These are phyloP conservation scores for Aporrectodea caliginosa DNA, from an alignment of 1,140 invertebrate species.

Conservation along the genomic window DNA sequence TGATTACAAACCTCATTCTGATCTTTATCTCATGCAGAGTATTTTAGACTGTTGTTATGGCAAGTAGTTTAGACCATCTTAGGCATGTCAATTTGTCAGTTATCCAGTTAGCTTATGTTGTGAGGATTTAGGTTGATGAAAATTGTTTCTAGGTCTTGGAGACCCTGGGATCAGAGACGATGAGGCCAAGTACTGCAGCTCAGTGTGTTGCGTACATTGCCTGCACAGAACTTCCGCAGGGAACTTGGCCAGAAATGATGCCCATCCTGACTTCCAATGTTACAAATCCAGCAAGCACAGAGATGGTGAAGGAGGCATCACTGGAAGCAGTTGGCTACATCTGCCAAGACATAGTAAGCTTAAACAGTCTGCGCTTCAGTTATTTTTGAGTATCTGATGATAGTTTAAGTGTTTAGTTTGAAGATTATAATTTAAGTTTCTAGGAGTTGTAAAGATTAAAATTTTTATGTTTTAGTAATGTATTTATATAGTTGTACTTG, in stretches of 20 bases:
- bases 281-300: slow-evolving; percentile 73
- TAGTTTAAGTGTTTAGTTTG: too few species aligned
- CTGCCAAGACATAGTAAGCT: slow-evolving; percentile 71
- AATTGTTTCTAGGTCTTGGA: slow-evolving; percentile 90
- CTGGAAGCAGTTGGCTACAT: slow-evolving; percentile 93
- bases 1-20: too few species aligned
- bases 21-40: too few species aligned
- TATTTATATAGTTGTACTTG: too few species aligned
- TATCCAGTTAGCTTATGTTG: too few species aligned
- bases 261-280: slow-evolving; percentile 81
- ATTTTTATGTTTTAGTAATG: too few species aligned
- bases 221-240: slow-evolving; percentile 84
- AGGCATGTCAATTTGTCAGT: too few species aligned
- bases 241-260: slow-evolving; percentile 75
- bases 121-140: too few species aligned
- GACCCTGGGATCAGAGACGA: slow-evolving; percentile 91
- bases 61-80: too few species aligned
- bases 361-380: background rate
- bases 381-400: background rate
- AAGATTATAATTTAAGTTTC: too few species aligned
- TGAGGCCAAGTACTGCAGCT: slow-evolving; percentile 87
- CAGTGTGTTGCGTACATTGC: slow-evolving; percentile 99
- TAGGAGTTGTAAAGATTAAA: too few species aligned
- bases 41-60: too few species aligned
- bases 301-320: slow-evolving; percentile 91